A percentile compares a stretch with the other conserved stretches of the same genome.
Conservation (phyloP, 2,113 vertebrate genomes). For the Amphiprion ocellaris region DNA sequence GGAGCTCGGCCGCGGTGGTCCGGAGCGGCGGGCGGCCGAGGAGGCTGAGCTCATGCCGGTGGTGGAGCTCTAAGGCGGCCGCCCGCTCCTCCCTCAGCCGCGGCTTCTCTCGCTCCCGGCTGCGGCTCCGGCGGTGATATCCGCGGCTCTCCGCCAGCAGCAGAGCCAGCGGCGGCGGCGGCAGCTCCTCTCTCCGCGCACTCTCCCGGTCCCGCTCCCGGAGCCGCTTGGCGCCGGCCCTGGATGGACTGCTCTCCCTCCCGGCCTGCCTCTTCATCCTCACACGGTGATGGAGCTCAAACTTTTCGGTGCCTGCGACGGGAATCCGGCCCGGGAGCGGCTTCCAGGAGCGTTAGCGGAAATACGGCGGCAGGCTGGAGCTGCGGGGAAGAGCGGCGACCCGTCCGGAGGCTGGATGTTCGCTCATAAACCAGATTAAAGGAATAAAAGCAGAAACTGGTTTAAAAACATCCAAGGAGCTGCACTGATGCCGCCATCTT, state of each 20-base stretch:
- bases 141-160: slow-evolving; percentile 81
- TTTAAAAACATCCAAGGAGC: slow-evolving; percentile 79
- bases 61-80: slow-evolving; percentile 84
- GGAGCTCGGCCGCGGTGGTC: slow-evolving; percentile 73
- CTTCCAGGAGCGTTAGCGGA: slow-evolving; percentile 23
- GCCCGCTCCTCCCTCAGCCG: slow-evolving; percentile 84
- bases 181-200: slow-evolving; percentile 81
- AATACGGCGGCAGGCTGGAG: slow-evolving; percentile 11
- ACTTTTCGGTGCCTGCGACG: slow-evolving; percentile 73
- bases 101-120: slow-evolving; percentile 87
- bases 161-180: slow-evolving; percentile 79
- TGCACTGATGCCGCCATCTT: slow-evolving; percentile 93
- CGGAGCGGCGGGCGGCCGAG: slow-evolving; percentile 77
- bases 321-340: slow-evolving; percentile 48
- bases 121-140: slow-evolving; percentile 86
- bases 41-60: slow-evolving; percentile 82
- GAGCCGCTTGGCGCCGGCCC: slow-evolving; percentile 86
- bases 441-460: slow-evolving; percentile 31
- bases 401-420: background rate
- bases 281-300: slow-evolving; percentile 70
- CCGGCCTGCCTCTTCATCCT: slow-evolving; percentile 94
- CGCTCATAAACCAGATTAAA: slow-evolving; percentile 40
- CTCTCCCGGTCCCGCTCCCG: slow-evolving; percentile 88
- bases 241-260: slow-evolving; percentile 89
- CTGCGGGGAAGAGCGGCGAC: slow-evolving; percentile 5